Evolutionary conservation across 2,888 invertebrate species (phyloP).

Genomic region (Sclerodermus sp.): DNA sequence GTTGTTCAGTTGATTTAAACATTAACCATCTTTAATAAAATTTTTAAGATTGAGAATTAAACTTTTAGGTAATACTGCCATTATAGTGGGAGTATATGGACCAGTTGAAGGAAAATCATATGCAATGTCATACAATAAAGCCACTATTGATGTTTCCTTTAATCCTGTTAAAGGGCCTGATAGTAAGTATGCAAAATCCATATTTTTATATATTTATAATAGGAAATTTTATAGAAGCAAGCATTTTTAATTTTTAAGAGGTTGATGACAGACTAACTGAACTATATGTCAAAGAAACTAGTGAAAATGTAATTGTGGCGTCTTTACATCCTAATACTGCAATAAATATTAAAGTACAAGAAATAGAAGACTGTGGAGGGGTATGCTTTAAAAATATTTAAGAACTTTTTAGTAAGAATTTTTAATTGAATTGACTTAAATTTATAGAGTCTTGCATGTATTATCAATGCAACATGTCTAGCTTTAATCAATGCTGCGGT

Average conservation of each 20-base stretch:
- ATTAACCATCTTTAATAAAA: not conserved
- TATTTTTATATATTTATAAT: not conserved
- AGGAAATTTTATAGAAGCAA: not conserved
- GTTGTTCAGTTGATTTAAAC: not conserved
- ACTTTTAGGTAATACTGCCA: conserved; percentile 75
- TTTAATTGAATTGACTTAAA: no score
- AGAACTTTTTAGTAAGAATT: conserved; percentile 22
- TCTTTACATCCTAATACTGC: conserved; percentile 79
- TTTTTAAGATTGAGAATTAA: not conserved
- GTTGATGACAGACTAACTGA: conserved; percentile 73
- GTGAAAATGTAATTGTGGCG: conserved; percentile 73
- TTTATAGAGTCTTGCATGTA: conserved; percentile 74
- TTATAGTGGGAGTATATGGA: conserved; percentile 78
- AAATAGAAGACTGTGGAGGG: conserved; percentile 81
- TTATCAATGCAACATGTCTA: conserved; percentile 80
- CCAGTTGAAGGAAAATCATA: conserved; percentile 78
- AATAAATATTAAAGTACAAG: conserved; percentile 79
- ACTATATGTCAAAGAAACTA: conserved; percentile 73
- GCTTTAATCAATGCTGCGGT: conserved; percentile 82
- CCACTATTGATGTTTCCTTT: conserved; percentile 77
- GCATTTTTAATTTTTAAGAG: conserved; percentile 44
- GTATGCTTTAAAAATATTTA: conserved; percentile 59
- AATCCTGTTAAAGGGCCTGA: conserved; percentile 77
- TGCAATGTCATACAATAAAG: conserved; percentile 76
- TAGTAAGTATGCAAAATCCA: conserved; percentile 51